Evolutionary conservation across 1,140 invertebrate genomes (phyloP).

Genomic region (Atta texana): DNA sequence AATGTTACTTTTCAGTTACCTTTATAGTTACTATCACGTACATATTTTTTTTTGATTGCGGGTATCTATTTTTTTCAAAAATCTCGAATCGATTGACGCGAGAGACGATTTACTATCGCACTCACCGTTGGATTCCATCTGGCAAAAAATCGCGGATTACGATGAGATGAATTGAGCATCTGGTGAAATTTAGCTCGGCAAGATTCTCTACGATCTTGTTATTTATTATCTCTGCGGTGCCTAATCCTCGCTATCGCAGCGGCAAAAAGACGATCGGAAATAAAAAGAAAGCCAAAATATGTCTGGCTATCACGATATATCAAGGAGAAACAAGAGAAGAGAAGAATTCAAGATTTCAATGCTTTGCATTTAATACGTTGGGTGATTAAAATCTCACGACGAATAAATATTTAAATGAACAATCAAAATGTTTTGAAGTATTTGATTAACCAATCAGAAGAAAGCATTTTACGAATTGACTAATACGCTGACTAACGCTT

Average conservation of each 20-base stretch:
- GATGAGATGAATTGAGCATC: neutral
- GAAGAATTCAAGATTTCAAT: neutral
- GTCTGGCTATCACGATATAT: neutral
- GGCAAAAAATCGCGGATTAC: constrained; percentile 32
- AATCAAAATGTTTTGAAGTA: no score
- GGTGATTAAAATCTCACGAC: no score
- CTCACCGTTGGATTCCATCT: constrained; percentile 10
- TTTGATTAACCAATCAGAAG: no score
- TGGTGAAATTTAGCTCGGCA: neutral
- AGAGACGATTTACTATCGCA: neutral
- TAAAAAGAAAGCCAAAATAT: neutral
- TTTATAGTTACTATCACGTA: no score
- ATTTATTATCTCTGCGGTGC: neutral
- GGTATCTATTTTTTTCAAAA: no score
- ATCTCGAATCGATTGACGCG: neutral
- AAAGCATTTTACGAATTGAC: no score
- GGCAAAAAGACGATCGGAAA: neutral
- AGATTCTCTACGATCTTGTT: neutral
- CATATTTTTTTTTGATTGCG: no score
- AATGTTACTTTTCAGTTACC: no score
- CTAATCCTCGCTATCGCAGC: neutral
- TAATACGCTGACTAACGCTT: no score
- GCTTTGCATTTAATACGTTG: neutral
- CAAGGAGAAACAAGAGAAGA: neutral
- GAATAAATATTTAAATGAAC: no score